Percentiles rank a stretch among this genome's conserved stretches.
Conservation (phyloP, 2,888 invertebrate species). For the Sceliomorpha sp. region DNA sequence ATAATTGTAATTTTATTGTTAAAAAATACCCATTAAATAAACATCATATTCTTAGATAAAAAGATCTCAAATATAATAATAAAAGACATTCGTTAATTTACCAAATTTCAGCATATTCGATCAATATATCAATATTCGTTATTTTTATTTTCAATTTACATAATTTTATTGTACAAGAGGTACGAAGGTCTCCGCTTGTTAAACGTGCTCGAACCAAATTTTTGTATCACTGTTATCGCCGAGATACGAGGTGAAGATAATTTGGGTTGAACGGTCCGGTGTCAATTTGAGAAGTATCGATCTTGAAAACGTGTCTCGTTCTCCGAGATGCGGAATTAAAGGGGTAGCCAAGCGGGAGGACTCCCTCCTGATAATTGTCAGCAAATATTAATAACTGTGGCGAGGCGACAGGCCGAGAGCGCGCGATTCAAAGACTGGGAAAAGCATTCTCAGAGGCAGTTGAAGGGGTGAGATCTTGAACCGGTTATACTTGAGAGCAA, state of each 20-base stretch:
- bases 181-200: too few relatives aligned
- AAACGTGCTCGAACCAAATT: too few relatives aligned
- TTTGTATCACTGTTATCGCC: constrained; percentile 25
- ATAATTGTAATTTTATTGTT: too few relatives aligned
- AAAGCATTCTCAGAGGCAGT: constrained; percentile 61
- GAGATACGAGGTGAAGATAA: constrained; percentile 26
- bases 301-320: constrained; percentile 72
- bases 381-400: constrained; percentile 79
- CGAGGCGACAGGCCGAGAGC: constrained; percentile 61
- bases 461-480: constrained; percentile 69
- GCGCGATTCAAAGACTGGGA: constrained; percentile 68
- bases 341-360: constrained; percentile 64
- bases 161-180: too few relatives aligned
- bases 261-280: constrained; percentile 36
- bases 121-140: too few relatives aligned
- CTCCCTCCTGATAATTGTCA: constrained; percentile 76
- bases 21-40: too few relatives aligned
- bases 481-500: constrained; percentile 77
- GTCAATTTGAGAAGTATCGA: constrained; percentile 57
- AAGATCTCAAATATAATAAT: too few relatives aligned
- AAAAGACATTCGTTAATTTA: too few relatives aligned
- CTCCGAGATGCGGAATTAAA: constrained; percentile 72
- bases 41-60: too few relatives aligned
- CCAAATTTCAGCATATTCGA: too few relatives aligned
- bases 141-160: too few relatives aligned